These are phyloP conservation scores for Schizaphis graminum DNA, from an alignment of 2,888 invertebrate genomes.

Conservation along the genomic window DNA sequence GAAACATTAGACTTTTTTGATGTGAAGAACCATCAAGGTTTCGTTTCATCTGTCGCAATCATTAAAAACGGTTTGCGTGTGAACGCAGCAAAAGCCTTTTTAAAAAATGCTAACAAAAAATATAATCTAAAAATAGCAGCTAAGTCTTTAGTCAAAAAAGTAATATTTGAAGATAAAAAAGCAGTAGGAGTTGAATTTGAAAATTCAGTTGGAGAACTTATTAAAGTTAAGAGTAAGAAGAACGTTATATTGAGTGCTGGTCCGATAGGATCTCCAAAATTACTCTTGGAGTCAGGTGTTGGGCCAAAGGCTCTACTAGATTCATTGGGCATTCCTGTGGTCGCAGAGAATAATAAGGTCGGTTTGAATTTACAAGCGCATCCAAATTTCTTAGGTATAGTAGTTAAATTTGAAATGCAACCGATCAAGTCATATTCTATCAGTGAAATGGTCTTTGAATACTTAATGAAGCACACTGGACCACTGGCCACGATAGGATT, in stretches of 20 bases:
- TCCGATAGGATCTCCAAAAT: slow-evolving; percentile 77
- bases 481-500: slow-evolving; percentile 55
- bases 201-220: slow-evolving; percentile 70
- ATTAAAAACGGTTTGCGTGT: slow-evolving; percentile 68
- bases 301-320: slow-evolving; percentile 74
- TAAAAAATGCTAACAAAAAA: slow-evolving; percentile 27
- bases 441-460: slow-evolving; percentile 69
- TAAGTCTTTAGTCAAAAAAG: slow-evolving; percentile 71
- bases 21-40: slow-evolving; percentile 67
- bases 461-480: slow-evolving; percentile 71
- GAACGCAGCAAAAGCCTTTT: slow-evolving; percentile 72
- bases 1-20: slow-evolving; percentile 70
- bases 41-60: slow-evolving; percentile 68
- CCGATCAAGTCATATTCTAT: slow-evolving; percentile 69
- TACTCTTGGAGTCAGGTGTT: slow-evolving; percentile 80
- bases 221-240: slow-evolving; percentile 77
- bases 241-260: slow-evolving; percentile 79
- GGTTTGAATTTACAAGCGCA: slow-evolving; percentile 68
- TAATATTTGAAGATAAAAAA: slow-evolving; percentile 74
- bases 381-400: slow-evolving; percentile 65
- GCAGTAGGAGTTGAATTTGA: slow-evolving; percentile 85
- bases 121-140: slow-evolving; percentile 59
- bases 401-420: slow-evolving; percentile 58
- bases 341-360: slow-evolving; percentile 70
- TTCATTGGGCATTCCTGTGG: slow-evolving; percentile 71